A percentile compares a stretch with the other conserved stretches of the same genome.
These are phyloP conservation scores for Babyrousa celebensis DNA, from an alignment of 2,797 vertebrate species.

Conservation along the genomic window DNA sequence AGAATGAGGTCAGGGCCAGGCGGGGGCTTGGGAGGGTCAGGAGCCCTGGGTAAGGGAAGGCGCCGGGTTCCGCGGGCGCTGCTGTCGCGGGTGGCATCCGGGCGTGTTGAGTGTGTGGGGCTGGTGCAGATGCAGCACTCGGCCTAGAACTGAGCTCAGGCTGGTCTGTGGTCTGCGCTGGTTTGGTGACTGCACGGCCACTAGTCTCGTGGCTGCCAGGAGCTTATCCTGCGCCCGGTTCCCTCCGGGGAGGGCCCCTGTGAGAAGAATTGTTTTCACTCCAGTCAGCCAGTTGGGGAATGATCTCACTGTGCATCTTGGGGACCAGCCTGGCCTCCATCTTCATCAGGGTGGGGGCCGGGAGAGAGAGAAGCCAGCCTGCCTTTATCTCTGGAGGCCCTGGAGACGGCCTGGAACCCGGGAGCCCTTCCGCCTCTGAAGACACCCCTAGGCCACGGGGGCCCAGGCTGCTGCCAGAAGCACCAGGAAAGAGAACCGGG, in stretches of 20 bases:
- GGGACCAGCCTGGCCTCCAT: not conserved
- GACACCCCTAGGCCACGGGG: not conserved
- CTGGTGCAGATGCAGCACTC: not conserved
- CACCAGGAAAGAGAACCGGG: not conserved
- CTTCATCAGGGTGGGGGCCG: not conserved
- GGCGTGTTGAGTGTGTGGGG: not conserved
- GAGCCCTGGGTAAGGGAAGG: not conserved
- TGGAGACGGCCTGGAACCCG: not conserved
- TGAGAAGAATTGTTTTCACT: not conserved
- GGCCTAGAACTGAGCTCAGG: not conserved
- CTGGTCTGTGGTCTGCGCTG: not conserved
- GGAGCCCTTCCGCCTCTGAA: not conserved
- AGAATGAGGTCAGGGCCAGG: not conserved
- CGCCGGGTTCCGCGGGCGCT: not conserved
- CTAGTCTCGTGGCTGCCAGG: not conserved
- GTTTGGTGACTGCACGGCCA: not conserved
- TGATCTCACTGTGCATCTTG: accelerated
- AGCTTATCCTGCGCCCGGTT: no score
- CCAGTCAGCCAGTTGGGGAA: not conserved
- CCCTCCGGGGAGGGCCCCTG: no score
- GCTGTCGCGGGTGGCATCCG: not conserved
- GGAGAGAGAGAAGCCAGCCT: not conserved
- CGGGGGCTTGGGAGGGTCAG: not conserved
- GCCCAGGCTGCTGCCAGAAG: no score
- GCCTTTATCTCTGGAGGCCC: not conserved